phyloP scores from a whole-genome alignment of 2,113 vertebrate genomes.

The Synchiropus splendidus region DNA sequence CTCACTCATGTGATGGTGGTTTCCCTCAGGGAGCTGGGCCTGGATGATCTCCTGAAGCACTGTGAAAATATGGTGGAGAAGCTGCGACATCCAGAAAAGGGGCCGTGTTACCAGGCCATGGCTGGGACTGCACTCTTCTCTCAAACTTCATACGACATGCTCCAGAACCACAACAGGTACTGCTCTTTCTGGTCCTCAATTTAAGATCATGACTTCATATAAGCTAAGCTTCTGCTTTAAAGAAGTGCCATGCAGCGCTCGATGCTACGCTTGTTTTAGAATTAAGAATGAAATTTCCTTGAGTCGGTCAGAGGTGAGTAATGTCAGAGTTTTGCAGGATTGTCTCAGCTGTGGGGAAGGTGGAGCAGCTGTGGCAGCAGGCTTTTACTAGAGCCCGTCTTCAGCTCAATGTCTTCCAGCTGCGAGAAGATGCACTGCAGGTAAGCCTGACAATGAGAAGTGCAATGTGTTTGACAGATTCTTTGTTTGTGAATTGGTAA shows the following conservation, averaged over 20 bases:
- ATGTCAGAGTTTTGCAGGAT: conserved; percentile 44
- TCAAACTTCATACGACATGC: conserved; percentile 55
- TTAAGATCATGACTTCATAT: too few species aligned
- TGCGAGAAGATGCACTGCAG: conserved; percentile 46
- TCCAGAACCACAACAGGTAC: conserved; percentile 65
- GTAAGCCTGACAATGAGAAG: conserved; percentile 19
- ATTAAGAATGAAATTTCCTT: too few species aligned
- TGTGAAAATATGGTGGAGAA: conserved; percentile 62
- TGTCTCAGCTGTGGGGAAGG: conserved; percentile 57
- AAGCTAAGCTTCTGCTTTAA: too few species aligned
- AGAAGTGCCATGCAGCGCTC: too few species aligned
- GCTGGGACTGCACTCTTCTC: conserved; percentile 62
- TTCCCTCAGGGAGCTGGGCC: conserved; percentile 54
- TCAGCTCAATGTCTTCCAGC: conserved; percentile 51
- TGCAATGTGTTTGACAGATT: too few species aligned
- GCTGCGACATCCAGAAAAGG: conserved; percentile 57
- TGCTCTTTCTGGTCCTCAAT: not conserved
- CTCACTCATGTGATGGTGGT: not conserved
- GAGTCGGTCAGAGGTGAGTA: not conserved
- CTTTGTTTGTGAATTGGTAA: too few species aligned
- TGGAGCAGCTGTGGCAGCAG: conserved; percentile 65
- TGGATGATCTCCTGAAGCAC: conserved; percentile 56
- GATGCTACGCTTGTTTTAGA: not conserved
- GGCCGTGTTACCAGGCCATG: conserved; percentile 60
- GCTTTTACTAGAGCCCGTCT: conserved; percentile 47